Conservation (phyloP, 2,113 vertebrate species). For the Zootoca vivipara region DNA sequence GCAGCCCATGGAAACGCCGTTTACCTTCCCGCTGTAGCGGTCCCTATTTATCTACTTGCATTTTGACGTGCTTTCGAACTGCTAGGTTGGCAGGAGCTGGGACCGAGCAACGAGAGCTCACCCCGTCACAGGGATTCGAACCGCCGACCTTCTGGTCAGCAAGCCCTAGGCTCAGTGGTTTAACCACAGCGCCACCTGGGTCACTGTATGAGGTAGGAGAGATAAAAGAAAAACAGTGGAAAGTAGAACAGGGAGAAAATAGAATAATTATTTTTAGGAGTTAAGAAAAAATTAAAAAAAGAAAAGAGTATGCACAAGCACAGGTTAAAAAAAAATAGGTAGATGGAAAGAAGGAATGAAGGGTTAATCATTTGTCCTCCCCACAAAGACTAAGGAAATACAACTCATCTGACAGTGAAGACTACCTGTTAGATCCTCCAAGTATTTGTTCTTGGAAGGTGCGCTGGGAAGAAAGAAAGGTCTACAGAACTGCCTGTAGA, state of each 20-base stretch:
- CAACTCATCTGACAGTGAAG: slow-evolving; percentile 10
- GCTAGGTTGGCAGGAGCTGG: too few relatives aligned
- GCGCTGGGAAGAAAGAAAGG: not conserved
- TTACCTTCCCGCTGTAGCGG: too few relatives aligned
- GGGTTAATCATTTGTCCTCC: not conserved
- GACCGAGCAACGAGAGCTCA: too few relatives aligned
- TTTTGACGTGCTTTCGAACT: too few relatives aligned
- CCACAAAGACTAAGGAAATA: not conserved
- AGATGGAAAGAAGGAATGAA: slow-evolving; percentile 36
- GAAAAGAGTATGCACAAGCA: slow-evolving; percentile 2
- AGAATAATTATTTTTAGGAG: not conserved
- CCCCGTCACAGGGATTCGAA: too few relatives aligned
- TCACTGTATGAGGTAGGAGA: not conserved
- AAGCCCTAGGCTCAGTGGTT: too few relatives aligned
- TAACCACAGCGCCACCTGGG: too few relatives aligned
- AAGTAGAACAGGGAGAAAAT: slow-evolving; percentile 1
- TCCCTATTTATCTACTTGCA: too few relatives aligned
- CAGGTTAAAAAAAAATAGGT: slow-evolving; percentile 14
- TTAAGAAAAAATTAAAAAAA: not conserved
- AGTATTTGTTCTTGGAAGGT: not conserved
- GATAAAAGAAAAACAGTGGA: slow-evolving; percentile 28
- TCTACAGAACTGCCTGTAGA: not conserved
- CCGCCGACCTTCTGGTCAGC: too few relatives aligned
- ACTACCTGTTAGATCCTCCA: not conserved
- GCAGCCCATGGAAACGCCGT: too few relatives aligned